Percentiles rank a stretch among this genome's conserved stretches.
Evolutionary conservation across 2,113 vertebrate species (phyloP).

Genomic region (Protobothrops flavoviridis): DNA sequence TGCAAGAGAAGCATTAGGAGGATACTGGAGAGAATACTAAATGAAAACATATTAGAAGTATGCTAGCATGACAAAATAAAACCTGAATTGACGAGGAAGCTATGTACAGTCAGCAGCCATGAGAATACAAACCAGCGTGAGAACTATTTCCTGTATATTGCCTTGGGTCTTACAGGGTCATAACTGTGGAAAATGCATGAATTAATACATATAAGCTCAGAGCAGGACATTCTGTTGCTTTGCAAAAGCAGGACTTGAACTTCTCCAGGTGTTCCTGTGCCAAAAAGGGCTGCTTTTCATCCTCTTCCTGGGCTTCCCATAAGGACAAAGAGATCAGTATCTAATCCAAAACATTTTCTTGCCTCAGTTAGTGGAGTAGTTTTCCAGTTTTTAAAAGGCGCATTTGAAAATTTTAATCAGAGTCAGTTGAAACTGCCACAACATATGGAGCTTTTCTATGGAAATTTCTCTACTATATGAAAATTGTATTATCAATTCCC

Average conservation of each 20-base stretch:
- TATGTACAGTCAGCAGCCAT: background rate
- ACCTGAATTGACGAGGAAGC: background rate
- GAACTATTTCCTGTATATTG: conserved; percentile 4
- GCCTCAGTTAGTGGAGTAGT: background rate
- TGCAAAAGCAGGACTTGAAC: background rate
- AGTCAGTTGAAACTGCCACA: background rate
- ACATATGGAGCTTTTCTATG: background rate
- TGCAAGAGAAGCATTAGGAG: background rate
- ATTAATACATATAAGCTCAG: conserved; percentile 7
- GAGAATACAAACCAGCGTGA: background rate
- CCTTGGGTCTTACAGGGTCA: background rate
- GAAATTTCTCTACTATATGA: background rate
- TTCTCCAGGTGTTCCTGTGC: background rate
- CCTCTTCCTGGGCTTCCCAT: background rate
- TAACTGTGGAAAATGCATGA: conserved; percentile 6
- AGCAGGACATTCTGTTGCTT: background rate
- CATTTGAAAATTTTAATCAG: background rate
- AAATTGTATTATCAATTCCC: background rate
- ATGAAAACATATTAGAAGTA: background rate
- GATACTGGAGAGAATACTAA: background rate
- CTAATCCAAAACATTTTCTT: background rate
- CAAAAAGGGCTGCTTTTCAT: background rate
- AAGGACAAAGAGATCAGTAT: background rate
- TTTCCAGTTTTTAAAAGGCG: background rate
- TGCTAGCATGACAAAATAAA: background rate